Evolutionary conservation across 2,888 invertebrate genomes (phyloP).

Genomic region (Cynaeus angustus): DNA sequence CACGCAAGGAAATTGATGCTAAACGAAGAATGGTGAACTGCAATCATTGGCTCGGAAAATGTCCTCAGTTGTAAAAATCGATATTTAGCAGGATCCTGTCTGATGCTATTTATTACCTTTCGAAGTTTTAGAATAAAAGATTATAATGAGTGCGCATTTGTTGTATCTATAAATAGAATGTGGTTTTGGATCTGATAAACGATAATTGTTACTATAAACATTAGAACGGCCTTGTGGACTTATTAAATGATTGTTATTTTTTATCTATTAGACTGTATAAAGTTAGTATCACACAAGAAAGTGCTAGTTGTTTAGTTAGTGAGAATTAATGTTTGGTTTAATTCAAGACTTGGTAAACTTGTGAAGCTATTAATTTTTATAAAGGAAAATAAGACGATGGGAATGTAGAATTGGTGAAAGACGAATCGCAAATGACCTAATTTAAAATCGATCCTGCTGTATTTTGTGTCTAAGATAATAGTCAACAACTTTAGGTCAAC

Average conservation of each 20-base stretch:
- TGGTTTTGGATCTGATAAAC: not conserved
- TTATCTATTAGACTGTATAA: not conserved
- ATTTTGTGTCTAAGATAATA: too few relatives aligned
- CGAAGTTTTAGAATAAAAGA: not conserved
- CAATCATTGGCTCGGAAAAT: constrained; percentile 39
- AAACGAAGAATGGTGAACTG: constrained; percentile 36
- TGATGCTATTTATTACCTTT: not conserved
- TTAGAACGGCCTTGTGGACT: not conserved
- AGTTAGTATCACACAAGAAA: too few relatives aligned
- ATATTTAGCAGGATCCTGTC: constrained; percentile 10
- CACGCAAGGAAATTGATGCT: constrained; percentile 42
- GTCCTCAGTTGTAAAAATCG: constrained; percentile 31
- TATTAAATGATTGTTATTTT: not conserved
- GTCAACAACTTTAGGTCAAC: too few relatives aligned
- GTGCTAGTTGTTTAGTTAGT: too few relatives aligned
- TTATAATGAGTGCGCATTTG: not conserved
- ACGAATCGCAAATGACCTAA: too few relatives aligned
- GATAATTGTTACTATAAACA: not conserved
- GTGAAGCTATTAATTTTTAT: too few relatives aligned
- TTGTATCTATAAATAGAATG: not conserved
- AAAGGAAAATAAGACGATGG: too few relatives aligned
- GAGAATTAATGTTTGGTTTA: too few relatives aligned
- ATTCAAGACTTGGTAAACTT: too few relatives aligned
- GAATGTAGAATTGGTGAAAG: too few relatives aligned
- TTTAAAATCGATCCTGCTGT: too few relatives aligned